Base-by-base conservation (phyloP, 2,797 vertebrate genomes). In the Acanthiza pusilla region DNA sequence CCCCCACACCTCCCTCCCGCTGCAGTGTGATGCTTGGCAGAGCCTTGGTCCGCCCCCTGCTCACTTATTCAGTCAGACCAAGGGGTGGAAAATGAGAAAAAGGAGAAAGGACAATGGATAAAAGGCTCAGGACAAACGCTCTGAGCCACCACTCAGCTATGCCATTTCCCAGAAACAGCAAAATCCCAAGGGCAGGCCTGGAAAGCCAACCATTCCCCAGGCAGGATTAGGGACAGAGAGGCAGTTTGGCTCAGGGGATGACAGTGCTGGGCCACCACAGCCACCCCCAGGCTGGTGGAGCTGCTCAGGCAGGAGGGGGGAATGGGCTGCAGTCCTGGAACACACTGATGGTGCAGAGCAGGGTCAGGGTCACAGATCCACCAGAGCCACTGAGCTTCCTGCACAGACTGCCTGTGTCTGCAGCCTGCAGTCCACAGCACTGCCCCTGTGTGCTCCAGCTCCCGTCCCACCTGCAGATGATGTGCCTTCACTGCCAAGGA, bases 81-180 rank as follows among this genome's bases (percentile, higher is more conserved):
- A 53, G 70, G 50, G 50, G 57, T 74, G 84, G 88, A 76, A 85
- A 79, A 92, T 3, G 14, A 71, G 17, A 74, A 42, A 58, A 50
- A 43, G 16, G n/a, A 61, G 53, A 76, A 85, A 57, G 38, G n/a
- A 87, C 71, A 92, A 68, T 4, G 57, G 78, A 87, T 85, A n/a
- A 89, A 96, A 92, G 81, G 78, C 85, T 74, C 48, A 47, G 77
- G 54, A 81, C 36, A 76, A 92, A 42, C 71, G 40, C 38, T 54
- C 8, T 57, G 93, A 92, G 82, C 78, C 51, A 62, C 34, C 54
- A 32, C 58, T 68, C 57, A 77, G 12, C 45, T 40, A 26, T 6
- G 30, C 8, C 0, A 0, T 23, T 87, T 66, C 81, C 60, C 89
- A 92, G 67, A 57, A 80, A 70, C 13, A 3, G 80, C 42, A 45